Conservation (phyloP, 2,888 invertebrate genomes). For the Onchidella celtica region DNA sequence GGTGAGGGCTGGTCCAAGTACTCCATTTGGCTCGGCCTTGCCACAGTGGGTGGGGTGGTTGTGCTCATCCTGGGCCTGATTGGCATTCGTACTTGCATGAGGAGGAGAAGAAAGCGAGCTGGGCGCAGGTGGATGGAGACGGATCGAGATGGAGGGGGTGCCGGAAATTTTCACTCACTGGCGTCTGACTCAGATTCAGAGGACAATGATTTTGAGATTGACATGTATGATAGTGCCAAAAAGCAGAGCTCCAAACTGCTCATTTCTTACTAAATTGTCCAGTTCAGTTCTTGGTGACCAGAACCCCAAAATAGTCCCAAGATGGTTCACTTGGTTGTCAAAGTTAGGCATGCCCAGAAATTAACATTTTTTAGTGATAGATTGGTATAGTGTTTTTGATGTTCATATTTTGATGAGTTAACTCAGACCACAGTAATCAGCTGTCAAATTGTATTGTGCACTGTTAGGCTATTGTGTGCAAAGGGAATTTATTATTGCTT, state of each 20-base stretch:
- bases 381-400: too few relatives aligned
- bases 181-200: slow-evolving; percentile 49
- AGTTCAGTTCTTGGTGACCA: too few relatives aligned
- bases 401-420: too few relatives aligned
- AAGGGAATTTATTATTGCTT: too few relatives aligned
- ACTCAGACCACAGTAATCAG: too few relatives aligned
- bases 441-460: too few relatives aligned
- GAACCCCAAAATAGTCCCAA: too few relatives aligned
- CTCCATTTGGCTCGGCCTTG: slow-evolving; percentile 50
- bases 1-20: slow-evolving; percentile 48
- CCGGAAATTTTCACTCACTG: slow-evolving; percentile 51
- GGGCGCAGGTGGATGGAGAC: slow-evolving; percentile 52
- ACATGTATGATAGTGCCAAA: slow-evolving; percentile 51
- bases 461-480: too few relatives aligned
- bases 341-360: too few relatives aligned
- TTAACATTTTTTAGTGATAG: too few relatives aligned
- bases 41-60: slow-evolving; percentile 32
- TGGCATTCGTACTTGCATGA: slow-evolving; percentile 35
- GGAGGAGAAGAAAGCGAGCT: slow-evolving; percentile 17
- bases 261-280: slow-evolving; percentile 35
- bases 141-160: slow-evolving; percentile 41
- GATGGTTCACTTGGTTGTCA: too few relatives aligned
- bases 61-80: slow-evolving; percentile 42
- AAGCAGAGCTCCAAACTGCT: slow-evolving; percentile 48
- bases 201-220: slow-evolving; percentile 55